These are phyloP conservation scores for Chinchilla lanigera DNA, from an alignment of 2,113 vertebrate species.

Conservation along the genomic window DNA sequence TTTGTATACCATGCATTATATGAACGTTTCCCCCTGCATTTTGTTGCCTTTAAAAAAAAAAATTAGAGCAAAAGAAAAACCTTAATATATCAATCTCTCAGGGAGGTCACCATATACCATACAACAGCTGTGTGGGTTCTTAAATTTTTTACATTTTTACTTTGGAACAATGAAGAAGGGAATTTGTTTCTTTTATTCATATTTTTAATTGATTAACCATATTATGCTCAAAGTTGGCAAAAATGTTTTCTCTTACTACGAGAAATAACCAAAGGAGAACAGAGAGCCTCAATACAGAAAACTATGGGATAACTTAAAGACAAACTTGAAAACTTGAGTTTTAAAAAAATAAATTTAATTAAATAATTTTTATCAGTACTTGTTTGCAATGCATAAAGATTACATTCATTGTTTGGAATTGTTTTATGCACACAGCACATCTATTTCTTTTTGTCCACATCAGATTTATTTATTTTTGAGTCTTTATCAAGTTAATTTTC, in stretches of 20 bases:
- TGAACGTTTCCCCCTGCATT: background rate
- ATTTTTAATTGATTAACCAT: constrained; percentile 37
- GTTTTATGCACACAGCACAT: background rate
- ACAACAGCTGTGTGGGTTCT: background rate
- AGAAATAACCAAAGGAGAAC: constrained; percentile 23
- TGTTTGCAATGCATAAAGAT: background rate
- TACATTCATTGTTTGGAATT: background rate
- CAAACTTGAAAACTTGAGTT: constrained; percentile 24
- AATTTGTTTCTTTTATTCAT: constrained; percentile 37
- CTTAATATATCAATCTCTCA: background rate
- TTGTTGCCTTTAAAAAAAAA: constrained; percentile 42
- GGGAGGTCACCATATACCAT: background rate
- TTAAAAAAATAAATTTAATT: background rate
- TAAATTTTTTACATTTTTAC: constrained; percentile 18
- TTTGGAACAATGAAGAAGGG: background rate
- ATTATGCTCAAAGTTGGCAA: constrained; percentile 26
- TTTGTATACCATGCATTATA: background rate
- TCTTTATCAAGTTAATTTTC: background rate
- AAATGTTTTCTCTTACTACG: background rate
- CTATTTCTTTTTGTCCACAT: background rate
- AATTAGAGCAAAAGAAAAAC: constrained; percentile 40
- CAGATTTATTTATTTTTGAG: background rate
- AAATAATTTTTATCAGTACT: background rate
- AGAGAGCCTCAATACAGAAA: background rate
- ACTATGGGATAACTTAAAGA: background rate